Evolutionary conservation across 2,797 vertebrate genomes (phyloP).

Genomic region (Oreochromis mossambicus): DNA sequence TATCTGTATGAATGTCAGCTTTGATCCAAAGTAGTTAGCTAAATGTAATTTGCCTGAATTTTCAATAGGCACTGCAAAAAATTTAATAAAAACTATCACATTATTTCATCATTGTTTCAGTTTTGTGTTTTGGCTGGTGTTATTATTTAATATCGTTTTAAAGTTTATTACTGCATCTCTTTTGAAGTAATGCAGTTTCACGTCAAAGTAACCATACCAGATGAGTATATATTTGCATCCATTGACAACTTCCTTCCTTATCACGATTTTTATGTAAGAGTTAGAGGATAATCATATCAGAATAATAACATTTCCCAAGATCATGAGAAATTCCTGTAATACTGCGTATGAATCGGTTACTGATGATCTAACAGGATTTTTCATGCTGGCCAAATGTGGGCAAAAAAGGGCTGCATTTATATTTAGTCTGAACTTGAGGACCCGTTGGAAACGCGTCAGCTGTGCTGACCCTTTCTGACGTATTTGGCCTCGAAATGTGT

Average conservation of each 20-base stretch:
- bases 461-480: conserved; percentile 13
- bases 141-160: background rate
- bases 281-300: background rate
- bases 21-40: background rate
- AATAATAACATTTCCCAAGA: background rate
- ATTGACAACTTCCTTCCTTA: background rate
- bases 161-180: background rate
- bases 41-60: background rate
- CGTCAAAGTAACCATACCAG: background rate
- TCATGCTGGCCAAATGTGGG: background rate
- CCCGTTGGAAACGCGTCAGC: background rate
- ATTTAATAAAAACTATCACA: background rate
- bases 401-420: background rate
- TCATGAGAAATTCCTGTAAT: background rate
- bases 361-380: background rate
- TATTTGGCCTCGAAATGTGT: background rate
- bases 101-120: background rate
- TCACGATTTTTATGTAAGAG: background rate
- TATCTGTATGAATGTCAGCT: background rate
- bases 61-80: fast-evolving
- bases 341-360: background rate
- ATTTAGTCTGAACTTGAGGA: background rate
- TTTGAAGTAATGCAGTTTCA: background rate
- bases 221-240: background rate
- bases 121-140: background rate